These are phyloP conservation scores for Sycobia sp. DNA, from an alignment of 1,140 invertebrate species.

Conservation along the genomic window DNA sequence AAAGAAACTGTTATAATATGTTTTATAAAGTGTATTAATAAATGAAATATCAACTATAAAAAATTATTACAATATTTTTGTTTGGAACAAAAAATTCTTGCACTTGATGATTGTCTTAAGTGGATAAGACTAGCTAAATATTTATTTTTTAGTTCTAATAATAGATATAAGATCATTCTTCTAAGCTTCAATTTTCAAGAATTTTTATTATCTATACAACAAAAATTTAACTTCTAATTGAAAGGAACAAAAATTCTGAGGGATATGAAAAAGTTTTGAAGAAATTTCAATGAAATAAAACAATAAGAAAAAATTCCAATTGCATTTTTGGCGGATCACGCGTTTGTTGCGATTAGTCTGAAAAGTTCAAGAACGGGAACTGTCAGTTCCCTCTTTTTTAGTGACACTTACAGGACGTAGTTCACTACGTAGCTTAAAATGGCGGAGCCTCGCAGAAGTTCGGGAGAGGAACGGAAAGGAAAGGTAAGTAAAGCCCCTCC, in stretches of 20 bases:
- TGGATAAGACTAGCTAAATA: no score
- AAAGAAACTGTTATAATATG: conserved; percentile 16
- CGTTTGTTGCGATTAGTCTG: not conserved
- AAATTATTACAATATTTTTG: conserved; percentile 13
- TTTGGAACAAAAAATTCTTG: not conserved
- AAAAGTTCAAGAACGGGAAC: conserved; percentile 24
- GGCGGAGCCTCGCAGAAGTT: conserved; percentile 16
- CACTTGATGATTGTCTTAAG: not conserved
- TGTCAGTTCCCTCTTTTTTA: conserved; percentile 26
- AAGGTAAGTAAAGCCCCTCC: not conserved
- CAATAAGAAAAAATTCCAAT: no score
- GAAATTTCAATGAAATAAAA: no score
- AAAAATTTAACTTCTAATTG: no score
- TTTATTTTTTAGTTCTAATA: no score
- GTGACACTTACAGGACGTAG: conserved; percentile 8
- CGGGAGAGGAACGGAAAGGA: conserved; percentile 15
- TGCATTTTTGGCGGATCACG: not conserved
- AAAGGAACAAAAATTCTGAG: no score
- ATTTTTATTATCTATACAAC: no score
- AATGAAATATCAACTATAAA: no score
- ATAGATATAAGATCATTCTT: no score
- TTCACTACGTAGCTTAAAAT: conserved; percentile 33
- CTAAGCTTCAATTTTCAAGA: no score
- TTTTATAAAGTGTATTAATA: no score
- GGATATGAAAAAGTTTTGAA: no score